A percentile compares a stretch with the other conserved stretches of the same genome.
phyloP scores from a whole-genome alignment of 2,888 invertebrate genomes.

The Frankliniella fusca region DNA sequence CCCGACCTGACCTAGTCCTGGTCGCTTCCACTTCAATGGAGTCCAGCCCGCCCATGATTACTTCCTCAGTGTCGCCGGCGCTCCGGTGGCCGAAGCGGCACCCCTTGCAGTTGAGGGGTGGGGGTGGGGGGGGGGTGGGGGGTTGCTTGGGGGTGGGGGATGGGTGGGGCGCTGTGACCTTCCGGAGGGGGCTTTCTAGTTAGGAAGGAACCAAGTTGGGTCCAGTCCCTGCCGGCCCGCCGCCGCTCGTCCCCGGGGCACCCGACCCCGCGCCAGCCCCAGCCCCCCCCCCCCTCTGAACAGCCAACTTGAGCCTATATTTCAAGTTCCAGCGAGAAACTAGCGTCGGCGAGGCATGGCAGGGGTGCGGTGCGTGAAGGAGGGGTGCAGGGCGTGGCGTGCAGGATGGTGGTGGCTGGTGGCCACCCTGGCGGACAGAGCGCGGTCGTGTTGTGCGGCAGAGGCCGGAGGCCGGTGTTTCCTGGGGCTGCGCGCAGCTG shows the following conservation, averaged over 20 bases:
- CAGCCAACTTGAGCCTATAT: constrained; percentile 16
- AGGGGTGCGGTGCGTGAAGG: not conserved
- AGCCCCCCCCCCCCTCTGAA: not conserved
- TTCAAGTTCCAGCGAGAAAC: constrained; percentile 12
- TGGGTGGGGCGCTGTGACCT: not conserved
- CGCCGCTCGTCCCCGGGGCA: not conserved
- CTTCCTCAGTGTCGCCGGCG: not conserved
- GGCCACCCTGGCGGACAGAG: not conserved
- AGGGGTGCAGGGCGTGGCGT: not conserved
- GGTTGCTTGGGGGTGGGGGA: not conserved
- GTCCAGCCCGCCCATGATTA: constrained; percentile 7
- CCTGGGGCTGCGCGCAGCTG: too few species aligned
- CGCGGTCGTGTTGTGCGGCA: too few species aligned
- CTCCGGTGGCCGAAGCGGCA: not conserved
- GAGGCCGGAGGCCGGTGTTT: too few species aligned
- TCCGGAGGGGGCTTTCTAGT: constrained; percentile 14
- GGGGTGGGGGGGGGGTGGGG: not conserved
- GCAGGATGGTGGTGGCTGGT: not conserved
- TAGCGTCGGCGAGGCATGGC: not conserved
- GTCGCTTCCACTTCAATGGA: not conserved
- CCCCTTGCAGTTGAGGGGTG: not conserved
- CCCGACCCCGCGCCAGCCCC: not conserved
- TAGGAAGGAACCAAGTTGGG: constrained; percentile 10
- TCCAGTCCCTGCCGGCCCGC: not conserved
- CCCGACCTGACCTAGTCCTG: not conserved